Base-by-base conservation (phyloP, 1,140 invertebrate species). In the Chelonus insularis region DNA sequence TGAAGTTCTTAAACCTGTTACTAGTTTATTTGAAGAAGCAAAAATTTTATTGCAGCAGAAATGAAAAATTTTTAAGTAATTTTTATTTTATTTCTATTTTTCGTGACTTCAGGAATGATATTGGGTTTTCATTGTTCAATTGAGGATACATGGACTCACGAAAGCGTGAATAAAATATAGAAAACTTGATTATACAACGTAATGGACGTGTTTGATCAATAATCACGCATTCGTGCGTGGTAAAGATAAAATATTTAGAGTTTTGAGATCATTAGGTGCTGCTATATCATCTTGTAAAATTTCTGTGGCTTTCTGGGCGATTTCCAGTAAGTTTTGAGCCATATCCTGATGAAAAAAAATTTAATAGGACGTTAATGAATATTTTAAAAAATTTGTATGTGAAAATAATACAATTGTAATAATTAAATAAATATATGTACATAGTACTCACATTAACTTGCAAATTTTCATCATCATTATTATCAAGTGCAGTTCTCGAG, bases 11-110 rank as follows among this genome's bases (percentile, higher is more conserved):
- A 75, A 73, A 52, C 76, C 79, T 5, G 78, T 70, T 58, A 73
- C 73, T 57, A 67, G 61, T 65, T 70, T 81, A 51, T 78, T 75
- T 18, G 79, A 80, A 60, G 76, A 80, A 70, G 78, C 72, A 1
- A 80, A 80, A 56, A 57, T 70, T 62, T 65, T 79, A 63, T 65
- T 80, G 34, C 66, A 78, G 67, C 64, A 7, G 71, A 64, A 67
- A 65, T 29, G 25, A 57, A 36, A 47, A 47, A 36, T 20, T 47
- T 60, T 60, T 58, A 58, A 54, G 21, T 57, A 41, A 4, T 58
- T 20, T 63, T 14, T 56, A 4, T 18, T 36, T 20, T 41, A 41
- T 56, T 21, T 41, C 18, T 41, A 21, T 56, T 56, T 20, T 18
- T 14, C 9, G 3, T 39, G 9, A 23, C n/a, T n/a, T n/a, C n/a